Evolutionary conservation across 2,888 invertebrate genomes (phyloP), one percentile per base, ranked within the genome.

Genomic region (Agrochola lychnidis): DNA sequence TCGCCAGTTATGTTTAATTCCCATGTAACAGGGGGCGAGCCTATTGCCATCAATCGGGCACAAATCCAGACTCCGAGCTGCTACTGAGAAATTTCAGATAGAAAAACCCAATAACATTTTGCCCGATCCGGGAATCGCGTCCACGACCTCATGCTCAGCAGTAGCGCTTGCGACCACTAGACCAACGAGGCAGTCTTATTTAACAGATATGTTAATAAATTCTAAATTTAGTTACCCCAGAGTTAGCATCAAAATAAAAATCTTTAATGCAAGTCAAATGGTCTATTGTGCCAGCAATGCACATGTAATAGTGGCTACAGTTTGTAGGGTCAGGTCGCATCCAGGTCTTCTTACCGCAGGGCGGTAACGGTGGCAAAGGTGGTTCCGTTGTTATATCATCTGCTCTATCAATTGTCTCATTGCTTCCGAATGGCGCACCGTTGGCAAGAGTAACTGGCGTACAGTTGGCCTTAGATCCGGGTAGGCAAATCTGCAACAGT

Each of bases 281-380:
- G 0, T 36, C 19, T 5, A 70, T n/a, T 36, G 19, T 19, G 16
- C 71, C n/a, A n/a, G 3, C 1, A 5, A 45, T 4, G 51, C 73
- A 73, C 2, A 59, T 22, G 10, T 73, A 72, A 57, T 10, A 73
- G 4, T 25, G 59, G 22, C 59, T 59, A 12, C 73, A 73, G 48
- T 73, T 30, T 0, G 1, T 14, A 0, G 51, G 51, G 51, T 74
- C 74, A 42, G 73, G 59, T 19, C 1, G 7, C 4, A 9, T 22
- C 61, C 73, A 74, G 1, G 0, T 12, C 0, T 12, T 0, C 6
- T 0, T 36, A n/a, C 2, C 1, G 45, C 72, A 73, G 16, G 53
- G 30, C 7, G 53, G 72, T 42, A 70, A 42, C 4, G 45, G 57
- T 25, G 48, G 72, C 4, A 57, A 48, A 9, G 30, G n/a, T 36